Evolutionary conservation across 2,113 vertebrate genomes (phyloP).

Genomic region (Chloropsis hardwickii): DNA sequence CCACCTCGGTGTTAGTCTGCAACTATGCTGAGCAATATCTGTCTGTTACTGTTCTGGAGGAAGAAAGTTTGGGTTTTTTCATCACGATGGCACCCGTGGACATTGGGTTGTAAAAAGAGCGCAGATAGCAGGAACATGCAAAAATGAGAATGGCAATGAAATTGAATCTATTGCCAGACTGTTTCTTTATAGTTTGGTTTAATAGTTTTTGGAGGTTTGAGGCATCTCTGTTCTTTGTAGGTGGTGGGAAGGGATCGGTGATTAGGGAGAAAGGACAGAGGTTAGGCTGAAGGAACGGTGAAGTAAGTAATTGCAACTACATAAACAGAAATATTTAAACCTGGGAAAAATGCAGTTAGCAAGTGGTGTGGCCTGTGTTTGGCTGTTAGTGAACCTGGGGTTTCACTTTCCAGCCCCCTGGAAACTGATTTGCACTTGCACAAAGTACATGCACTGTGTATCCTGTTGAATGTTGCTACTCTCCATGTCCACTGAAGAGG

Average conservation of each 20-base stretch:
- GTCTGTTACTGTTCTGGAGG: background rate
- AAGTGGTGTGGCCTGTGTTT: background rate
- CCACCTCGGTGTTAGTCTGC: accelerated
- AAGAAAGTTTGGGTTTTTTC: background rate
- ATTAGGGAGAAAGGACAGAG: background rate
- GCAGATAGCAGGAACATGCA: background rate
- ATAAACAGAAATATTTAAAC: background rate
- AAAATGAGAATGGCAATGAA: background rate
- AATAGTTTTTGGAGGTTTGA: background rate
- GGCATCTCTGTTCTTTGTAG: background rate
- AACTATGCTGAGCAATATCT: background rate
- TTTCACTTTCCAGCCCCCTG: background rate
- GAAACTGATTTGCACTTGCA: background rate
- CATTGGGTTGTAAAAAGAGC: background rate
- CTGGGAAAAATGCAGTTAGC: background rate
- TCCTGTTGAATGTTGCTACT: background rate
- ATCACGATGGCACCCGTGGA: accelerated
- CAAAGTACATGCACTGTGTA: background rate
- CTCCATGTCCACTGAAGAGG: background rate
- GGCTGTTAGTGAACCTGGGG: background rate
- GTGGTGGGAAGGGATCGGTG: background rate
- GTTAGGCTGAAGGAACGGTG: background rate
- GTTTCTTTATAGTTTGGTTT: background rate
- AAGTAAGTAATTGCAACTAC: background rate
- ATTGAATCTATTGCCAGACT: background rate